phyloP scores from a whole-genome alignment of 2,113 vertebrate species.

The Clarias batrachus region DNA sequence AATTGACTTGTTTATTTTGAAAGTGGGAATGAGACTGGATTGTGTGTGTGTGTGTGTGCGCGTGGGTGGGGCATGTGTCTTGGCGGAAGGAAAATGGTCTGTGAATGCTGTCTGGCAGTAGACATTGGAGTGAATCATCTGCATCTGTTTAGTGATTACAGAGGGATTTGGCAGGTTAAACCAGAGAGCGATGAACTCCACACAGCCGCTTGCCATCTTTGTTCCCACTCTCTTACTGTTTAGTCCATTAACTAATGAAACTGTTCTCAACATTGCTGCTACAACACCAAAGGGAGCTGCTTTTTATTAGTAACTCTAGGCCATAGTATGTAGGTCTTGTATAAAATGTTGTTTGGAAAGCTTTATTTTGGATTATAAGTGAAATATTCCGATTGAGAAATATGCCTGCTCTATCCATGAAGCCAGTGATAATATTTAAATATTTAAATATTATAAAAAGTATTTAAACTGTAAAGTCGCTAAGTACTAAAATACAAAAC shows the following conservation, averaged over 20 bases:
- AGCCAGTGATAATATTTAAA: background rate
- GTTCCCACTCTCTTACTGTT: background rate
- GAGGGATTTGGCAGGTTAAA: conserved; percentile 38
- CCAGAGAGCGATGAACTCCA: conserved; percentile 9
- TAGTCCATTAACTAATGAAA: conserved; percentile 5
- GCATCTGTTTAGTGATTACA: conserved; percentile 37
- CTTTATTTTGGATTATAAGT: background rate
- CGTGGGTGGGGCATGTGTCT: conserved; percentile 37
- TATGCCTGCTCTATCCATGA: background rate
- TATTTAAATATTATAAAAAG: background rate
- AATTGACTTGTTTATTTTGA: background rate
- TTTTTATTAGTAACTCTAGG: background rate
- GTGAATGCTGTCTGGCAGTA: conserved; percentile 44
- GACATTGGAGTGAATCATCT: conserved; percentile 35
- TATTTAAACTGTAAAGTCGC: no score
- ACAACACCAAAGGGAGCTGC: background rate
- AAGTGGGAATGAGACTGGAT: background rate
- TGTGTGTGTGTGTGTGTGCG: background rate
- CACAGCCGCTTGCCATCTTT: background rate
- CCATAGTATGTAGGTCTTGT: background rate
- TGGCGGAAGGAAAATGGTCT: conserved; percentile 31
- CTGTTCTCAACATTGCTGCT: background rate
- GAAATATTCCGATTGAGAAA: background rate
- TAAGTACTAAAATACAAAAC: no score
- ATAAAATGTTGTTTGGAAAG: background rate